Evolutionary conservation across 2,113 vertebrate genomes (phyloP).

Genomic region (Chamaea fasciata): DNA sequence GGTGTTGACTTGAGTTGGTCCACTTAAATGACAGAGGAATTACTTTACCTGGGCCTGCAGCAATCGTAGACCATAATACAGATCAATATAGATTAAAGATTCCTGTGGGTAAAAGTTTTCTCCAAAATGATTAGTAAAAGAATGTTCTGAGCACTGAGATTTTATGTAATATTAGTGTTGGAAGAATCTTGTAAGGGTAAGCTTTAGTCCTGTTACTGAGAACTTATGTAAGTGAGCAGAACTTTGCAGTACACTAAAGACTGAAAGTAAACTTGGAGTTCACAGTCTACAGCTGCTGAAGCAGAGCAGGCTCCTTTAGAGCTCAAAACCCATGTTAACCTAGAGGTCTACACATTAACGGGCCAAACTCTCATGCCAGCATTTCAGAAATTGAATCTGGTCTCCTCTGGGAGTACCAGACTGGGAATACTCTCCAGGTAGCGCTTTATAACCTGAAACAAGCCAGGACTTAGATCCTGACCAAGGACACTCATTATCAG

Average conservation of each 20-base stretch:
- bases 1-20: background rate
- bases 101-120: background rate
- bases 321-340: background rate
- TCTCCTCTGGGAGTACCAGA: background rate
- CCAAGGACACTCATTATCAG: background rate
- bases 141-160: background rate
- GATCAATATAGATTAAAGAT: background rate
- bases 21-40: background rate
- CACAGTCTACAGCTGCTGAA: background rate
- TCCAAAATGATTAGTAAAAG: background rate
- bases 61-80: background rate
- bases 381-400: background rate
- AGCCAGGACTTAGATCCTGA: slow-evolving; percentile 9
- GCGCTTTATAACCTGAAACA: background rate
- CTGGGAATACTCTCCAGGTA: background rate
- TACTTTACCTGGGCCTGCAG: background rate
- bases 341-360: background rate
- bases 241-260: background rate
- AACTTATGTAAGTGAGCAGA: fast-evolving
- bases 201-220: background rate
- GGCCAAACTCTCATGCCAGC: background rate
- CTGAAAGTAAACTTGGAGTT: background rate
- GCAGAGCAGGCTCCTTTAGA: background rate
- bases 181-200: background rate
- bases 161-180: background rate